Conservation (phyloP, 37 sponge, comb jelly and placozoan species). For the Bolinopsis microptera region DNA sequence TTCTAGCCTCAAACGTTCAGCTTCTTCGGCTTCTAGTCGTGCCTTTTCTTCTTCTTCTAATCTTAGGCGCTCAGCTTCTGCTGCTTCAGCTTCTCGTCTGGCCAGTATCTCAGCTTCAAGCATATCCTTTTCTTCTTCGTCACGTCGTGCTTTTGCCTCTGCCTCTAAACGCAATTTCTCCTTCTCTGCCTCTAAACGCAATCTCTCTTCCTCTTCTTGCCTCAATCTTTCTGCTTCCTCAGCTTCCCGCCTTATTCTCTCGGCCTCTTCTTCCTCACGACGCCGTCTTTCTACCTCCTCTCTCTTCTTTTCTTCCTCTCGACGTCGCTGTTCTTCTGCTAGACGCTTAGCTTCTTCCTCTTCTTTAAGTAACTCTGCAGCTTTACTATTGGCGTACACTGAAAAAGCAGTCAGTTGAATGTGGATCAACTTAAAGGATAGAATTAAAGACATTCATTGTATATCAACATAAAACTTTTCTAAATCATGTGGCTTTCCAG, state of each 20-base stretch:
- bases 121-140: conserved; percentile 7
- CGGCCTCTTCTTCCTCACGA: conserved; percentile 15
- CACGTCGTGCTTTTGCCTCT: neutral
- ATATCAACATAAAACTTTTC: too few relatives aligned
- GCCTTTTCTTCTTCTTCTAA: conserved; percentile 2
- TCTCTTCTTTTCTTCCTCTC: neutral
- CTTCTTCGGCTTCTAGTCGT: neutral
- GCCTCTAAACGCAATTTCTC: neutral
- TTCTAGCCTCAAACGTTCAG: neutral
- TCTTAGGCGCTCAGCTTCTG: neutral
- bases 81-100: neutral
- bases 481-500: too few relatives aligned
- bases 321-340: neutral
- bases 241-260: neutral
- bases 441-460: too few relatives aligned
- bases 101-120: neutral
- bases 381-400: conserved; percentile 26
- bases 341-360: neutral
- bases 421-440: too few relatives aligned
- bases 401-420: too few relatives aligned
- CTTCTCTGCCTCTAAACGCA: neutral
- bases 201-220: neutral
- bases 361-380: neutral
- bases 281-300: neutral
- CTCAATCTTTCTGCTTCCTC: neutral